Percentiles rank a stretch among this genome's conserved stretches.
Evolutionary conservation across 2,888 invertebrate genomes (phyloP).

Genomic region (Archaeoteleia sp.): DNA sequence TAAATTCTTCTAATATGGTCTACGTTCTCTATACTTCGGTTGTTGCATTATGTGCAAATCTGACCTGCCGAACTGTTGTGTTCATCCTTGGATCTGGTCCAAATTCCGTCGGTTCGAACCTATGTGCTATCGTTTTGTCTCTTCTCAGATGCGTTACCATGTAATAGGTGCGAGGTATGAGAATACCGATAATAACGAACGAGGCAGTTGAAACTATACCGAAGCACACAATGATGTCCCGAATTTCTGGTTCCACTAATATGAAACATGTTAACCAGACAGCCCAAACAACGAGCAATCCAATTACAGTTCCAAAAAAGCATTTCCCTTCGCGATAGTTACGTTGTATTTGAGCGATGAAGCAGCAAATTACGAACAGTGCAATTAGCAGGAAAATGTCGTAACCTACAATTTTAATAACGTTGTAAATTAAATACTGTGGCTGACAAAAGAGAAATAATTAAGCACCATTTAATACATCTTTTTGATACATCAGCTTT

Average conservation of each 20-base stretch:
- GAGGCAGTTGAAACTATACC: constrained; percentile 81
- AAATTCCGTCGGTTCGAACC: constrained; percentile 62
- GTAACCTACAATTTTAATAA: constrained; percentile 77
- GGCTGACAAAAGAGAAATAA: constrained; percentile 1
- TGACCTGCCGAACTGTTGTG: constrained; percentile 64
- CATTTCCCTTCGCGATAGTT: constrained; percentile 81
- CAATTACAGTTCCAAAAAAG: constrained; percentile 77
- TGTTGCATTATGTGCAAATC: background rate
- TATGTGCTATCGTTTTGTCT: constrained; percentile 73
- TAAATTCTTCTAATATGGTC: too few relatives aligned
- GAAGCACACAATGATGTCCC: constrained; percentile 78
- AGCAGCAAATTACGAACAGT: constrained; percentile 78
- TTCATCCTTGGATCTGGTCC: constrained; percentile 64
- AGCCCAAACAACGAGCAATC: constrained; percentile 72
- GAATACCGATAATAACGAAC: constrained; percentile 79
- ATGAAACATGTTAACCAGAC: constrained; percentile 81
- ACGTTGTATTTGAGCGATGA: constrained; percentile 80
- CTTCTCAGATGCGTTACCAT: constrained; percentile 81
- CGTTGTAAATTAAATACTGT: background rate
- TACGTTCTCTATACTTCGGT: too few relatives aligned
- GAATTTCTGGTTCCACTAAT: constrained; percentile 76
- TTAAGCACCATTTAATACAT: too few relatives aligned
- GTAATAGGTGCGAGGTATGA: constrained; percentile 82
- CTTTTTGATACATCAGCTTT: too few relatives aligned
- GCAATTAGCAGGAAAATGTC: constrained; percentile 79